These are phyloP conservation scores for Thymallus thymallus DNA, from an alignment of 2,113 vertebrate genomes.

Conservation along the genomic window DNA sequence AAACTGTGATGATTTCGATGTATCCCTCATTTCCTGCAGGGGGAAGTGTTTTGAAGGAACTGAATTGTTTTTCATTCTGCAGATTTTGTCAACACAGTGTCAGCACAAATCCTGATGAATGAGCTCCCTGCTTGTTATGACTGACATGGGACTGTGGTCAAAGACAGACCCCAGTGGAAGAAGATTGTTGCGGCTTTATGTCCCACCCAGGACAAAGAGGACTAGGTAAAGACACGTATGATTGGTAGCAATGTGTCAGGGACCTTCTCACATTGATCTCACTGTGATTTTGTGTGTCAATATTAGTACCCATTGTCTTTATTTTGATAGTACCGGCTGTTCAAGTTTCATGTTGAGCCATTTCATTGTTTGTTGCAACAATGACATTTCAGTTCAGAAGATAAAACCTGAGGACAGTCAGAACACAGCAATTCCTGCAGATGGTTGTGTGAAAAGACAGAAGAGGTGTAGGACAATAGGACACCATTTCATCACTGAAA, in stretches of 20 bases:
- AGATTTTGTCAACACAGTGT: not conserved
- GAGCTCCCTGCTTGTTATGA: too few species aligned
- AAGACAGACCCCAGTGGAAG: constrained; percentile 13
- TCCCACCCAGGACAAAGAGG: too few species aligned
- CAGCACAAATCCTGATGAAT: too few species aligned
- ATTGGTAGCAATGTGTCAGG: not conserved
- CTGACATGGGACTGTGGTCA: too few species aligned
- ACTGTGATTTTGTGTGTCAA: not conserved
- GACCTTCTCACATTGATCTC: constrained; percentile 9
- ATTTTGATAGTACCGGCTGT: not conserved
- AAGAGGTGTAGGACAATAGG: not conserved
- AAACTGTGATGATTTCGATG: constrained; percentile 14
- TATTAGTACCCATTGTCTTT: constrained; percentile 18
- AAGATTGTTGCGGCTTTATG: too few species aligned
- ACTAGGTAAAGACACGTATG: too few species aligned
- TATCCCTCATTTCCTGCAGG: constrained; percentile 36
- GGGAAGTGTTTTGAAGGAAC: constrained; percentile 56
- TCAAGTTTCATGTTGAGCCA: not conserved
- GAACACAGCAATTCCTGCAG: not conserved
- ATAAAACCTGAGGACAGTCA: not conserved
- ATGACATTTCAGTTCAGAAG: constrained; percentile 11
- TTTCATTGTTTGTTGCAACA: not conserved
- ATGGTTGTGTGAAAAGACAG: not conserved
- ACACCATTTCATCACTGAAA: not conserved
- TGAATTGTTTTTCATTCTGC: constrained; percentile 1